Base-by-base conservation (phyloP, 2,797 vertebrate genomes). In the Champsocephalus esox region DNA sequence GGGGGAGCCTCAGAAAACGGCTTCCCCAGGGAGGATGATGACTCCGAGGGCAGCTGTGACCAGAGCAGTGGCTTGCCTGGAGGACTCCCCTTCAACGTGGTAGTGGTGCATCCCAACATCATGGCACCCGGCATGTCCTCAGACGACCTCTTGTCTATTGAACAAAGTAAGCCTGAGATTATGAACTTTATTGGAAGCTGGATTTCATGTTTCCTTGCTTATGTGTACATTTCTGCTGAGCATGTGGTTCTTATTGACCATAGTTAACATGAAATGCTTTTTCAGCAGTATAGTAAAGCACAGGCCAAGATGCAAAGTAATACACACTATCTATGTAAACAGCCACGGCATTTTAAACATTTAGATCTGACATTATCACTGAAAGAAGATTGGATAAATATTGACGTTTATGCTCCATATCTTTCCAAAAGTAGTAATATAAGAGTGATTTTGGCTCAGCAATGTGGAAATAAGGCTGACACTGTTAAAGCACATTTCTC, bases 81-180 rank as follows among this genome's bases (percentile, higher is more conserved):
- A 11, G 95, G 94, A 45, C 93, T 96, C 21, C 95, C 95, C 28
- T 96, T 96, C 90, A 96, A 96, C 10, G 95, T 96, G 68, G 95
- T 96, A 75, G 95, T 96, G 77, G 95, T 96, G 57, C 95, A 96
- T 85, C 95, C 95, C 3, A 96, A 95, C 91, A 93, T 95, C 81
- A 95, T 96, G 90, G 91, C 93, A 17, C 94, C 95, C 0, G 94
- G 95, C 81, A 93, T 95, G 92, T 94, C 95, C 73, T 94, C 95
- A 32, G 94, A 95, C 19, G 94, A 95, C 75, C 93, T 95, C 63
- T 75, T 95, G 77, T 93, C 94, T 57, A 93, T 94, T 51, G 95
- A 95, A 70, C 95, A 95, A 89, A 95, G 95, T 96, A 94, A 94
- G 95, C 21, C 11, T 55, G 21, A 51, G 21, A 56, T 56, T 24